Base-by-base conservation (phyloP, 2,797 vertebrate genomes). In the Sebastes oblongus region DNA sequence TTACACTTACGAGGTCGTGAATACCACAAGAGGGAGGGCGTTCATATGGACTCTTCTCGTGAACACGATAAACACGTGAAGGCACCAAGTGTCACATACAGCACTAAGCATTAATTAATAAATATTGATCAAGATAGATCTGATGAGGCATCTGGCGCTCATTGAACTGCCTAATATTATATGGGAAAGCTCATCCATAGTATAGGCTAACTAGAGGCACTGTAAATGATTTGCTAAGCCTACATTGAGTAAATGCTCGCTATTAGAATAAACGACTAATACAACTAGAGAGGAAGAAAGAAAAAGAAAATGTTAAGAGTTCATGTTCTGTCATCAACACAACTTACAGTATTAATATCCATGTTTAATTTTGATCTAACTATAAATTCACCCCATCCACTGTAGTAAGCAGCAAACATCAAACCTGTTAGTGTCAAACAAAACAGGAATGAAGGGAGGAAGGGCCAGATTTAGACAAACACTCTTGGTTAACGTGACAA, bases 391-490 rank as follows among this genome's bases (percentile, higher is more conserved):
- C 39, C 34, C 39, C 1, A 67, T 66, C 39, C 16, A 61, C 66
- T 42, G 25, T 16, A 39, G 67, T 14, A 67, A 66, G n/a, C 29
- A 72, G n/a, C 1, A 54, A 29, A 3, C 54, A 70, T 36, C 46
- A 66, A 85, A 72, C 13, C 36, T 8, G 46, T 59, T 68, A 60
- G 12, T 58, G 39, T 60, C 18, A 81, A 81, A 58, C 3, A 69
- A 55, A 61, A 59, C 3, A 68, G 18, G 29, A 59, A 72, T 20
- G 20, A 32, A 58, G 27, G 46, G 22, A 20, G 39, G 14, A 79
- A 22, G 16, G 36, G 16, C 62, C 56, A 58, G 18, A 75, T 42
- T 56, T 42, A 62, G 12, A 39, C 22, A 68, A 50, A 61, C 67
- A 66, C 10, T 55, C n/a, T 18, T 34, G 24, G n/a, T 66, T 13